phyloP scores from a whole-genome alignment of 2,113 vertebrate species.

The Siniperca chuatsi region DNA sequence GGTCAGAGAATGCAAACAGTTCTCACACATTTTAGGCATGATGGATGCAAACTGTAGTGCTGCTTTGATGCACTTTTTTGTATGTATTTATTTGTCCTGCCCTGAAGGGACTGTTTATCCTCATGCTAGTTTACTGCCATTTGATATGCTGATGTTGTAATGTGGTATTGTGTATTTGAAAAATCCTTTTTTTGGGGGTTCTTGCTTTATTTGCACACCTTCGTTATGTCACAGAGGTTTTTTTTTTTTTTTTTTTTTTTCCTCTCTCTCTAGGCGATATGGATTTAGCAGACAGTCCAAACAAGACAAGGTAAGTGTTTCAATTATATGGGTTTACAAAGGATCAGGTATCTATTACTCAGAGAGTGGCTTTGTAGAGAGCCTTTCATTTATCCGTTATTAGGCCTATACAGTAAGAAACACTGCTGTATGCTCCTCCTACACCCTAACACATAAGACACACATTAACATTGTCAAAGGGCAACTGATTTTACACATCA shows the following conservation, averaged over 20 bases:
- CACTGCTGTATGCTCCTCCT: not conserved
- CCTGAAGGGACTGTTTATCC: not conserved
- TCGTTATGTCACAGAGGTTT: not conserved
- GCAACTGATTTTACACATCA: too few species aligned
- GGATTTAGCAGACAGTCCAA: constrained; percentile 92
- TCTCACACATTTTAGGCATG: constrained; percentile 45
- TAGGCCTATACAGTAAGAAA: not conserved
- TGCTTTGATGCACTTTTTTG: constrained; percentile 3
- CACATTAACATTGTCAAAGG: not conserved
- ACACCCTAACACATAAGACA: not conserved
- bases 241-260: not conserved
- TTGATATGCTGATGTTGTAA: constrained; percentile 17
- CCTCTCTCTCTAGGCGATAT: constrained; percentile 85
- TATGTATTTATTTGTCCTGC: not conserved
- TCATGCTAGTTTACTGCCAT: not conserved
- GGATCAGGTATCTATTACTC: not conserved
- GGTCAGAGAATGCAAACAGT: constrained; percentile 29
- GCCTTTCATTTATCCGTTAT: not conserved
- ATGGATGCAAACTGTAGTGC: constrained; percentile 41
- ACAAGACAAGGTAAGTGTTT: constrained; percentile 89
- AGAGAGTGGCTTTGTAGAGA: not conserved
- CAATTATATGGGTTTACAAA: not conserved
- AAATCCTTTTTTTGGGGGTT: not conserved
- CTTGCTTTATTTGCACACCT: not conserved
- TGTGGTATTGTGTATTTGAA: constrained; percentile 32